A percentile compares a stretch with the other conserved stretches of the same genome.
phyloP scores from a whole-genome alignment of 2,888 invertebrate genomes.

The Sylvicola cinctus region DNA sequence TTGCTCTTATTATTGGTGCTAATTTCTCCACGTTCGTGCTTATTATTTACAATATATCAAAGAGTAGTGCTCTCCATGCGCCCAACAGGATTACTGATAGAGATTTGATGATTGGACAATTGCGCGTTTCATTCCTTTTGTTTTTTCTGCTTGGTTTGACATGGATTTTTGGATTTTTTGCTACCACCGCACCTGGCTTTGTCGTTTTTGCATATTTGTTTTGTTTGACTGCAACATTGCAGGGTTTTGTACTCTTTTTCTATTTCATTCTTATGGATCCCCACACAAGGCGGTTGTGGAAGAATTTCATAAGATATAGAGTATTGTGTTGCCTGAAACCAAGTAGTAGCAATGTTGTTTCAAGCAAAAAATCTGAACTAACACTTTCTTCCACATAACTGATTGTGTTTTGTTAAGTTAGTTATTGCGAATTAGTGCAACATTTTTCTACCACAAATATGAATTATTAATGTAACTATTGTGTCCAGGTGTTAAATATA shows the following conservation, averaged over 20 bases:
- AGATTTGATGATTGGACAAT: slow-evolving; percentile 27
- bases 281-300: slow-evolving; percentile 31
- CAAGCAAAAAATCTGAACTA: too few relatives aligned
- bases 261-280: slow-evolving; percentile 37
- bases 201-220: slow-evolving; percentile 39
- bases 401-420: too few relatives aligned
- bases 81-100: slow-evolving; percentile 16
- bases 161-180: slow-evolving; percentile 38
- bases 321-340: too few relatives aligned
- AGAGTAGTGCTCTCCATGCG: slow-evolving; percentile 26
- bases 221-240: slow-evolving; percentile 37
- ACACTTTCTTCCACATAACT: too few relatives aligned
- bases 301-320: too few relatives aligned
- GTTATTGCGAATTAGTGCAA: too few relatives aligned
- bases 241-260: slow-evolving; percentile 38
- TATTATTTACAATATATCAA: slow-evolving; percentile 30
- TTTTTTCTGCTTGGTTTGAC: slow-evolving; percentile 38
- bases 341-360: too few relatives aligned
- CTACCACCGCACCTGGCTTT: slow-evolving; percentile 26
- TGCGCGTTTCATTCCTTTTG: slow-evolving; percentile 33
- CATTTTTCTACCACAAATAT: too few relatives aligned
- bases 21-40: slow-evolving; percentile 32
- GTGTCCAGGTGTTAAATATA: too few relatives aligned
- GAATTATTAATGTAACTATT: too few relatives aligned
- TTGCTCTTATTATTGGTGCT: slow-evolving; percentile 28